A percentile compares a stretch with the other conserved stretches of the same genome.
Evolutionary conservation across 2,797 vertebrate species (phyloP).

Genomic region (Menidia menidia): DNA sequence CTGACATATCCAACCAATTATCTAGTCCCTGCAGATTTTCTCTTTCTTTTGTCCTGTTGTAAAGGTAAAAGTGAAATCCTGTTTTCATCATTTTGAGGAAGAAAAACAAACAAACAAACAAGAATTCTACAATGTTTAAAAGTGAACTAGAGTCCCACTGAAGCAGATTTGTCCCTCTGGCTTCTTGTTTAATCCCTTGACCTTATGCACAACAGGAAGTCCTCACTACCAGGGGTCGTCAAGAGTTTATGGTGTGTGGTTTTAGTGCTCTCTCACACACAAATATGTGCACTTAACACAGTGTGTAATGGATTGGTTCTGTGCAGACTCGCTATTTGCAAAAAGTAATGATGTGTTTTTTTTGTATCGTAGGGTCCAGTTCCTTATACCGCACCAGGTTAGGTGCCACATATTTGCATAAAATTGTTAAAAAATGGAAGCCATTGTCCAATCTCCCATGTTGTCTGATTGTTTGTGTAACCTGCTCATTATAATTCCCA

Average conservation of each 20-base stretch:
- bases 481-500: conserved; percentile 43
- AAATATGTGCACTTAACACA: conserved; percentile 73
- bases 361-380: conserved; percentile 3
- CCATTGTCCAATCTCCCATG: neutral
- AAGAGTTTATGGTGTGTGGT: conserved; percentile 36
- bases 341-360: neutral
- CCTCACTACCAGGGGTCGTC: conserved; percentile 18
- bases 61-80: neutral
- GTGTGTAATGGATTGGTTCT: conserved; percentile 61
- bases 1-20: conserved; percentile 1
- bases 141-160: conserved; percentile 12
- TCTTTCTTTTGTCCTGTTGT: neutral
- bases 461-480: conserved; percentile 6
- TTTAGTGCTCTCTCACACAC: conserved; percentile 45
- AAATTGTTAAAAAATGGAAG: conserved; percentile 23
- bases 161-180: conserved; percentile 22
- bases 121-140: neutral
- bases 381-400: neutral
- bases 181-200: conserved; percentile 14
- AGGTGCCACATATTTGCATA: conserved; percentile 10
- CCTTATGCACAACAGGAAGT: neutral
- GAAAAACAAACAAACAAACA: neutral
- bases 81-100: neutral
- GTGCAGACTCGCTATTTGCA: conserved; percentile 31
- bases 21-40: neutral